Evolutionary conservation across 1,140 invertebrate species (phyloP).

Genomic region (Aphidius ervi): DNA sequence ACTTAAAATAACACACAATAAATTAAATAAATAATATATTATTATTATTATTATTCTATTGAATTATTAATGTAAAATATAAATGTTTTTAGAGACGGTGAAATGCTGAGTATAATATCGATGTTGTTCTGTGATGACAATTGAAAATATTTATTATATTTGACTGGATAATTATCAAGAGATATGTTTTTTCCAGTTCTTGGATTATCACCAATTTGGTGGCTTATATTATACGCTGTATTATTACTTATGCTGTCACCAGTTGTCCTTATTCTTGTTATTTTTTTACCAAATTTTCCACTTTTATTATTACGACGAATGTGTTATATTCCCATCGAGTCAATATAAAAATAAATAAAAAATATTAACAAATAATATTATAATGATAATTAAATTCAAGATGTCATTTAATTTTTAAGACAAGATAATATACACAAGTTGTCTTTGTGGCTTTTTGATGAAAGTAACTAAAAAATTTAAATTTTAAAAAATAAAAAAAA

Average conservation of each 20-base stretch:
- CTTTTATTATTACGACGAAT: conserved; percentile 44
- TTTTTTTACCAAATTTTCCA: conserved; percentile 48
- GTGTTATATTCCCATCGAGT: conserved; percentile 48
- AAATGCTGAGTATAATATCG: conserved; percentile 7
- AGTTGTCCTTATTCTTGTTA: conserved; percentile 40
- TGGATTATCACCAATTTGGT: conserved; percentile 43
- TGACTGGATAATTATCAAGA: conserved; percentile 5
- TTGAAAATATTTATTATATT: conserved; percentile 8
- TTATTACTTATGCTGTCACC: conserved; percentile 44
- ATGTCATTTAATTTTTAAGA: too few relatives aligned
- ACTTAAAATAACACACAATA: neutral
- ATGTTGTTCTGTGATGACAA: conserved; percentile 10
- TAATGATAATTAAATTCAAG: too few relatives aligned
- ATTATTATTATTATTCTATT: neutral
- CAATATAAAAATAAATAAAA: conserved; percentile 32
- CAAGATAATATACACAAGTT: too few relatives aligned
- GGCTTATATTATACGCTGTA: conserved; percentile 43
- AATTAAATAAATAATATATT: neutral
- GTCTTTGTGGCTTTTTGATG: neutral
- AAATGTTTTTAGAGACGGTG: neutral
- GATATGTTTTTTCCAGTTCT: conserved; percentile 39
- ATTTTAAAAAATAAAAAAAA: neutral
- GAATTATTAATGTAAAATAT: too few relatives aligned
- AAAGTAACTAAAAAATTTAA: neutral
- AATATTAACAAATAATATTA: too few relatives aligned